These are phyloP conservation scores for Ephydatia muelleri DNA, from an alignment of 37 sponge, comb jelly and placozoan species.

Conservation along the genomic window DNA sequence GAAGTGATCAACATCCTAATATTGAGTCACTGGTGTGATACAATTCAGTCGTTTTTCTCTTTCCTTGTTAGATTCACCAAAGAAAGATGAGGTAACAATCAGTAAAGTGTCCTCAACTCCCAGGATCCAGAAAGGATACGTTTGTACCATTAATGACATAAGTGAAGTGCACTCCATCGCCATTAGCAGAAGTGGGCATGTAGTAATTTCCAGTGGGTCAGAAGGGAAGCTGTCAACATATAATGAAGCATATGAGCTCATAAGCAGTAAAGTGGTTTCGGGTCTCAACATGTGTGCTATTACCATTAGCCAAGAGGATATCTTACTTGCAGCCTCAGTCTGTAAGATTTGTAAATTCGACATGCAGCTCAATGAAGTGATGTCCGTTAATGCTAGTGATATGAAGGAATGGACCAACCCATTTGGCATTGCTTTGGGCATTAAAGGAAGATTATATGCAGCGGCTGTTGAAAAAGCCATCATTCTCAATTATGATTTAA, in stretches of 20 bases:
- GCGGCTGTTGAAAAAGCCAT: background rate
- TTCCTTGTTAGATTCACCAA: no score
- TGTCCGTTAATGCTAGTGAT: background rate
- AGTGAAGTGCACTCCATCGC: background rate
- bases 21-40: no score
- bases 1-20: no score
- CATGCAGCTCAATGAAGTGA: conserved; percentile 8
- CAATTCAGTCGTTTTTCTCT: no score
- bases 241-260: background rate
- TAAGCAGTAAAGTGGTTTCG: background rate
- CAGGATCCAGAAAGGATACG: no score
- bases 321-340: background rate
- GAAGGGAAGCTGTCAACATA: background rate
- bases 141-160: background rate
- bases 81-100: no score
- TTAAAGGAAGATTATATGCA: background rate
- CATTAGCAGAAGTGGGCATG: background rate
- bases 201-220: background rate
- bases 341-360: background rate
- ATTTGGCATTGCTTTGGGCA: background rate
- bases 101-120: no score
- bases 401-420: background rate
- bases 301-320: background rate
- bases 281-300: background rate
- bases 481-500: conserved; percentile 16